phyloP scores from a whole-genome alignment of 2,113 vertebrate genomes.

The Nettapus auritus region DNA sequence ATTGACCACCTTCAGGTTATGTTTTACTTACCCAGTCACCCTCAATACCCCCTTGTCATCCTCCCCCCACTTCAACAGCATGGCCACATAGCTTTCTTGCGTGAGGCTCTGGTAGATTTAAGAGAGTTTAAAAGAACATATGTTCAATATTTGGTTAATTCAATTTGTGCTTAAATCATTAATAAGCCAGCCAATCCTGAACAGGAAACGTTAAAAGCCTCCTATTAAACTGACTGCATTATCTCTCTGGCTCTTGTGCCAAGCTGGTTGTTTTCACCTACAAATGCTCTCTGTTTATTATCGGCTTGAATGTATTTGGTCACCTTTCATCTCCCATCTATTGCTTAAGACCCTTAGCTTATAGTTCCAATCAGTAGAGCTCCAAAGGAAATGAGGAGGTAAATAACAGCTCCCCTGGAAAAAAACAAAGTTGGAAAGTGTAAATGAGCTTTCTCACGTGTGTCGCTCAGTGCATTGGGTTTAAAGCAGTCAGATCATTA shows the following conservation, averaged over 20 bases:
- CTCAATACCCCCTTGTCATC: conserved; percentile 58
- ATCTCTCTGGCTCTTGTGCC: neutral
- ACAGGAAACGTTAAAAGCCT: conserved; percentile 52
- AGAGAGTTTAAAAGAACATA: conserved; percentile 73
- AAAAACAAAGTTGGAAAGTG: conserved; percentile 39
- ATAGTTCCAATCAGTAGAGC: neutral
- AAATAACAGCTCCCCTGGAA: neutral
- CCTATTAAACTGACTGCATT: conserved; percentile 25
- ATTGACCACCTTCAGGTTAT: conserved; percentile 70
- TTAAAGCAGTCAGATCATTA: conserved; percentile 49
- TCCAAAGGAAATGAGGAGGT: conserved; percentile 27
- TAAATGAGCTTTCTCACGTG: conserved; percentile 52
- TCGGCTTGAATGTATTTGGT: neutral
- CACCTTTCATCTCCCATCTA: conserved; percentile 20
- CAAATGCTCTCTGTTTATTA: conserved; percentile 8
- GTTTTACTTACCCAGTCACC: conserved; percentile 70
- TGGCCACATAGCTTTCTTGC: neutral
- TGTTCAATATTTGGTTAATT: conserved; percentile 78
- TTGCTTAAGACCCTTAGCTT: neutral
- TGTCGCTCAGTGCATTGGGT: neutral
- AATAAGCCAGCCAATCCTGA: conserved; percentile 50
- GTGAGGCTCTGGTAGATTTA: conserved; percentile 44
- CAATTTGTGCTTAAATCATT: conserved; percentile 75
- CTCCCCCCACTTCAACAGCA: conserved; percentile 8
- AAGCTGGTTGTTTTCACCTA: conserved; percentile 39